Evolutionary conservation across 1,140 invertebrate genomes (phyloP), one percentile per base, ranked within the genome.

Genomic region (Mesaphorura yosii): DNA sequence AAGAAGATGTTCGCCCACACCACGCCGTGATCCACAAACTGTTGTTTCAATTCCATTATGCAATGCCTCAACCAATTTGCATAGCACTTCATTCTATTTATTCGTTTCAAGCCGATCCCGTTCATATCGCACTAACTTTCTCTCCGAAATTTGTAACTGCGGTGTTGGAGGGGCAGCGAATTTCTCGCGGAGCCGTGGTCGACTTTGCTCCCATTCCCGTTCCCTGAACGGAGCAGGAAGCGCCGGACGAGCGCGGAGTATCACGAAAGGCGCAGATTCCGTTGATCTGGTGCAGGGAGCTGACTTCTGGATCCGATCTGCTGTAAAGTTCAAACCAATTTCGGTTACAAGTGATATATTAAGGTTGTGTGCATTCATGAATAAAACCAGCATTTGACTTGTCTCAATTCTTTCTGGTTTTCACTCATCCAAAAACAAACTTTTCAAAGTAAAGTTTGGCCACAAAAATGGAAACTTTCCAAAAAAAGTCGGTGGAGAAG

Each of bases 261-360:
- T 63, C 57, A 3, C 55, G 51, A 19, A 63, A 63, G 15, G 57
- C 51, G 34, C 61, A 63, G 38, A 57, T 52, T 5, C 61, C 61
- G 34, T 63, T 63, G 55, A 63, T 63, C 29, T 63, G 61, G 52
- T 63, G 61, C 15, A 63, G 39, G 19, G 61, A 63, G 39, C 61
- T 59, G 25, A 63, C 49, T 45, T 63, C 61, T 5, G 61, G 61
- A 48, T 63, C 61, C 3, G 61, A 63, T 27, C 57, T 63, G 26
- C 57, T 58, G 46, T 34, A 49, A n/a, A 54, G 31, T 28, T 42
- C 37, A 34, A 34, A 10, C 31, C 31, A 34, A 34, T 34, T 34
- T n/a, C n/a, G 10, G 10, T 10, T 34, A 10, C 31, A 34, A 34
- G n/a, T n/a, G n/a, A n/a, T n/a, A 51, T 39, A 42, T 14, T 42